Evolutionary conservation across 2,888 invertebrate genomes (phyloP), one percentile per base, ranked within the genome.

Genomic region (Tenthredo scrophulariae): DNA sequence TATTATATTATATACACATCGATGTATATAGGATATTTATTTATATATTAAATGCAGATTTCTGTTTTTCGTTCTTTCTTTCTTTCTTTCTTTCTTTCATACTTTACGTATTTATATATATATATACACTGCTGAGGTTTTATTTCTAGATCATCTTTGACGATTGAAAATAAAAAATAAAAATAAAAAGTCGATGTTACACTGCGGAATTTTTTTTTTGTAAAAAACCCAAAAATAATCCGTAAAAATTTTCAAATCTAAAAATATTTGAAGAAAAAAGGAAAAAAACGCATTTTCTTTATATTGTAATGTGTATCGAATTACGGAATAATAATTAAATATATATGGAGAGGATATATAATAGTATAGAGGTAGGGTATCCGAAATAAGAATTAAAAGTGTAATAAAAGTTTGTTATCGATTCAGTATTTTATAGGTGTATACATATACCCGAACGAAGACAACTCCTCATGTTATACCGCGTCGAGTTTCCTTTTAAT

Each of bases 401-500:
- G 10, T 18, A 33, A 29, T 67, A 33, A 33, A 33, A 67, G 15
- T 67, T 67, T 67, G n/a, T 67, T 67, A 67, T 67, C 67, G 33
- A 67, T 67, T 33, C 18, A 67, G 29, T 67, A 15, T 18, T 67
- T n/a, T 58, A 15, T 67, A 33, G 15, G 5, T 62, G 13, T 37
- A 37, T 62, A 29, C 26, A 9, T 62, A 26, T 22, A 22, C 26
- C 7, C n/a, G 54, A 54, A 54, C 67, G 26, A 29, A 67, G 40
- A 74, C 40, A 72, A 37, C 72, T 18, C 54, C 72, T 18, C 54
- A 33, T 29, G 33, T 33, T 37, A 40, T 13, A 70, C 70, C 72
- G 29, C 18, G 72, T 54, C 72, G 83, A 40, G 54, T 70, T 75
- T 84, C 83, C 33, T 85, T 58, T 79, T 85, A 86, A 86, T 85